Percentiles rank a stretch among this genome's conserved stretches.
These are phyloP conservation scores for Orthosia gothica DNA, from an alignment of 2,888 invertebrate genomes.

Conservation along the genomic window DNA sequence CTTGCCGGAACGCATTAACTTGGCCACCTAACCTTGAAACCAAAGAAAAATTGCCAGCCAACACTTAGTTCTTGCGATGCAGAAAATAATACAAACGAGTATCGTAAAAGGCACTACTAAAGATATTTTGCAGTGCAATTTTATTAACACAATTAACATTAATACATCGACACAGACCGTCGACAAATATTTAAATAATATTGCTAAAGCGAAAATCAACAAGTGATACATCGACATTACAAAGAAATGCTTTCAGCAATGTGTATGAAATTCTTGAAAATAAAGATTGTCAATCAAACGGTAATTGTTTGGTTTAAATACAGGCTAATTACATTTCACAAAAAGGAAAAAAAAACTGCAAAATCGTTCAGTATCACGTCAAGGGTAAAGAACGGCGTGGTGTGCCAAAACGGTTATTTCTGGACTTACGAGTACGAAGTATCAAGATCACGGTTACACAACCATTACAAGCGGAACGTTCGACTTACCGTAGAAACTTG, in stretches of 20 bases:
- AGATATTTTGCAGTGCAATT: slow-evolving; percentile 28
- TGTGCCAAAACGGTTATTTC: slow-evolving; percentile 88
- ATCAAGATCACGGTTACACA: slow-evolving; percentile 80
- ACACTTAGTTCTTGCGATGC: slow-evolving; percentile 17
- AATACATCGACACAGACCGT: slow-evolving; percentile 27
- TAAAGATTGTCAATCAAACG: slow-evolving; percentile 1
- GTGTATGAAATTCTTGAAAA: slow-evolving; percentile 22
- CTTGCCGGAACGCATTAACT: slow-evolving; percentile 28
- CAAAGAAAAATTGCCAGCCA: slow-evolving; percentile 53
- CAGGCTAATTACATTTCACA: slow-evolving; percentile 28
- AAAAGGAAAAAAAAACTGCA: slow-evolving; percentile 51
- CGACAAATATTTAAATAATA: slow-evolving; percentile 50
- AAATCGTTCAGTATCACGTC: slow-evolving; percentile 69
- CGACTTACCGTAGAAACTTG: slow-evolving; percentile 81
- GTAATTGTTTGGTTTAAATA: neutral
- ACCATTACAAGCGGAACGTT: slow-evolving; percentile 37
- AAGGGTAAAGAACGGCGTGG: slow-evolving; percentile 80
- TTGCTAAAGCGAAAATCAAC: slow-evolving; percentile 30
- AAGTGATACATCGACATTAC: slow-evolving; percentile 18
- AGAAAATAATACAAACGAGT: slow-evolving; percentile 34
- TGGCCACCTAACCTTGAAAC: slow-evolving; percentile 44
- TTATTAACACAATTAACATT: slow-evolving; percentile 48
- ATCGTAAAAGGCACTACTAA: slow-evolving; percentile 13
- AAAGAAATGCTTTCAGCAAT: slow-evolving; percentile 20
- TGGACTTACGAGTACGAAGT: slow-evolving; percentile 69